phyloP scores from a whole-genome alignment of 2,888 invertebrate species.

The Agriopis aurantiaria region DNA sequence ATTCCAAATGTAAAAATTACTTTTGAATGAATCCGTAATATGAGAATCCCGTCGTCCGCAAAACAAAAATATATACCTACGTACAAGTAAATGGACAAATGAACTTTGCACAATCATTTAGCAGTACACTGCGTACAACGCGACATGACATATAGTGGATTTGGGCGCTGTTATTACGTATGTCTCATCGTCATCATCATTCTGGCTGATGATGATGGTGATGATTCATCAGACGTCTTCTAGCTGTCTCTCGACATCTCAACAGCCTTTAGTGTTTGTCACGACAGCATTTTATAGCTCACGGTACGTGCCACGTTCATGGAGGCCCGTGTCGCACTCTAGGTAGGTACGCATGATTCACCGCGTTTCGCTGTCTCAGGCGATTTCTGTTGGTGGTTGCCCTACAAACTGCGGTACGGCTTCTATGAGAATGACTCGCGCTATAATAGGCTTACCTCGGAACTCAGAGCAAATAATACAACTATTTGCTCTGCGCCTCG shows the following conservation, averaged over 20 bases:
- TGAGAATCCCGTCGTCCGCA: background rate
- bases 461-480: no score
- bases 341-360: constrained; percentile 2
- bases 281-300: no score
- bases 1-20: no score
- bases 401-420: constrained; percentile 14
- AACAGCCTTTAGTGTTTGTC: no score
- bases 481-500: background rate
- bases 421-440: constrained; percentile 8
- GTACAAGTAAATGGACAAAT: background rate
- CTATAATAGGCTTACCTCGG: constrained; percentile 17
- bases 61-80: background rate
- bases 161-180: no score
- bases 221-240: no score
- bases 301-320: no score
- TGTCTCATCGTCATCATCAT: no score
- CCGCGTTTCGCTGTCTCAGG: background rate
- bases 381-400: background rate
- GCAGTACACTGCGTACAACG: background rate
- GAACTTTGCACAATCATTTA: constrained; percentile 6
- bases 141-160: no score
- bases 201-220: no score
- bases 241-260: no score
- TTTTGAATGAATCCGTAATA: background rate
- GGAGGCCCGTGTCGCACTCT: no score